Conservation (phyloP, 2,113 vertebrate species). For the Platysternon megacephalum region DNA sequence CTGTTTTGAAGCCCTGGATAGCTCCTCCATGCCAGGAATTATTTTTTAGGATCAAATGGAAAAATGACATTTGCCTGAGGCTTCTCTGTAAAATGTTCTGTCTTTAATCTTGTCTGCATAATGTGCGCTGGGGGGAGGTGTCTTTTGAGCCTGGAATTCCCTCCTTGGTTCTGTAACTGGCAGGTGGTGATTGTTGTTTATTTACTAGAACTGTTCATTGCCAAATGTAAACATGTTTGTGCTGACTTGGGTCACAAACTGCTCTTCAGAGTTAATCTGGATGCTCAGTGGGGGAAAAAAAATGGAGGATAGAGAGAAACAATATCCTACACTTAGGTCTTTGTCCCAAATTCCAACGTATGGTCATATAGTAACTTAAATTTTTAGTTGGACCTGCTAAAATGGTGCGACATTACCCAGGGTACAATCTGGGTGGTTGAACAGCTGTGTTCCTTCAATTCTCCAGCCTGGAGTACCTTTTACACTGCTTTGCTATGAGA, state of each 20-base stretch:
- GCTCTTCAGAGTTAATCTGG: not conserved
- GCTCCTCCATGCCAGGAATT: not conserved
- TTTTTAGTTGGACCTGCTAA: not conserved
- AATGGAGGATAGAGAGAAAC: not conserved
- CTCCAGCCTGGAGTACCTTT: not conserved
- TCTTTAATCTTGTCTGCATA: conserved; percentile 11
- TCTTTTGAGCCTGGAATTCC: not conserved
- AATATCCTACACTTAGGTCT: not conserved
- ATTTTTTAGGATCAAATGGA: conserved; percentile 23
- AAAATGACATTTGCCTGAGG: conserved; percentile 26
- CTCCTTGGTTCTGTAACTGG: not conserved
- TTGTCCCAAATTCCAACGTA: not conserved
- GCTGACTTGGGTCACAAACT: not conserved
- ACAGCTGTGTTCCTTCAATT: not conserved
- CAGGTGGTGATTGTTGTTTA: not conserved
- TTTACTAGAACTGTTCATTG: not conserved
- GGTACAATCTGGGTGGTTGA: not conserved
- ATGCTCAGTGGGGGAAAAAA: not conserved
- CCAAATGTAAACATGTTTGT: not conserved
- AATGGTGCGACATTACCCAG: not conserved
- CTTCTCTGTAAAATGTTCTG: not conserved
- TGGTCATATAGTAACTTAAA: not conserved
- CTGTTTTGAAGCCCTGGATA: not conserved
- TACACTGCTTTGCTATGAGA: not conserved
- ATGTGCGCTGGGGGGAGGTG: not conserved